Evolutionary conservation across 2,797 vertebrate genomes (phyloP), one percentile per base, ranked within the genome.

Genomic region (Loriculus beryllinus): DNA sequence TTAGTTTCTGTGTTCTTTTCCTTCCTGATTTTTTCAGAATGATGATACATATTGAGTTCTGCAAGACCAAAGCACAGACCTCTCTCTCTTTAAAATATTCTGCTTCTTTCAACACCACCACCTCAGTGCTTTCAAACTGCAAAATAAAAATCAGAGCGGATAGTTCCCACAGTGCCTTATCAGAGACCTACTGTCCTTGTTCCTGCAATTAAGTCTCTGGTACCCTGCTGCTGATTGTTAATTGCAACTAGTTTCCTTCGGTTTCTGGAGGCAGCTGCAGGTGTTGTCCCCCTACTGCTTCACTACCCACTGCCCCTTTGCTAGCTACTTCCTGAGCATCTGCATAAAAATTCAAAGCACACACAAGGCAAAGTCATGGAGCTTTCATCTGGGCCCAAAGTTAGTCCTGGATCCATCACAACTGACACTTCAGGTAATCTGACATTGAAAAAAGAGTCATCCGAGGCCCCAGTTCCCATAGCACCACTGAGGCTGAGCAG

Each of bases 371-470:
- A 95, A 71, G 62, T 47, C 79, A 79, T 31, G 64, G 51, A 77
- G 79, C 79, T 95, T 91, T 89, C 93, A 88, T 94, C 72, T 76
- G 78, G 56, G 78, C 79, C 6, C 0, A 21, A 78, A 94, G 49
- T 59, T 84, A 86, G 93, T 76, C 54, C 77, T 84, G 95, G 86
- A 88, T 91, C 83, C 83, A 82, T 94, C 92, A 90, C 43, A 52
- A 43, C 51, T 77, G 80, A 88, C 83, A 90, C 43, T 51, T 88
- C 68, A 45, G 37, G 67, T 84, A 93, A 94, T 96, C 48, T 90
- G 93, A 90, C 78, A 88, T 57, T 93, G 89, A 85, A 85, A 74
- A 87, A 89, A 64, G 90, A 84, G 79, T 82, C 92, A 71, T 80
- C 33, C 18, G 60, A 31, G 78, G 82, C 60, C 79, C 56, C 82